Percentiles rank a stretch among this genome's conserved stretches.
Conservation (phyloP, 1,140 invertebrate species). For the Pseudomyrmex dendroicus region DNA sequence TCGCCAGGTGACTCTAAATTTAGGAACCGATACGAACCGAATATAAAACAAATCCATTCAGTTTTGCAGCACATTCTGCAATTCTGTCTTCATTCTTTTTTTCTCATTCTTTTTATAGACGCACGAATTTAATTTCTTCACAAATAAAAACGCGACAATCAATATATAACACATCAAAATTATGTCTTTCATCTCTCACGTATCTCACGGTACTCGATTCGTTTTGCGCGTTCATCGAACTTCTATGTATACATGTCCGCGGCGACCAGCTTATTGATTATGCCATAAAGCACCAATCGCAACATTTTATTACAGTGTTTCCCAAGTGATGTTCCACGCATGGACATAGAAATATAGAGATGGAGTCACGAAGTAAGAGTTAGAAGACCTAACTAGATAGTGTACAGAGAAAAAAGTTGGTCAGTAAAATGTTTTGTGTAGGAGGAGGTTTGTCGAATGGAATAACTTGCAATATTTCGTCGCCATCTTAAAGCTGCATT, state of each 20-base stretch:
- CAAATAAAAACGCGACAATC: not conserved
- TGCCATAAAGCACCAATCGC: not conserved
- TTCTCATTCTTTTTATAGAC: not conserved
- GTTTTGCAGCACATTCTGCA: not conserved
- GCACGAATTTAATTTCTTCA: not conserved
- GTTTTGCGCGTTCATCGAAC: slow-evolving; percentile 13
- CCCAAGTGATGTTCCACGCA: not conserved
- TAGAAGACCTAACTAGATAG: no score
- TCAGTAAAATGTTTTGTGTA: no score
- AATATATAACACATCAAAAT: not conserved
- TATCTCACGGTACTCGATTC: not conserved
- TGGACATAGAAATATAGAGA: no score
- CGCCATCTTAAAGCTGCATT: no score
- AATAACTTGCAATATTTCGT: no score
- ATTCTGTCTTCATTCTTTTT: not conserved
- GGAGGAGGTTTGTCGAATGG: no score
- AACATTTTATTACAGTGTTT: not conserved
- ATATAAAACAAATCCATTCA: slow-evolving; percentile 25
- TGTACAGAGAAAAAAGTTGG: no score
- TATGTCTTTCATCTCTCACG: not conserved
- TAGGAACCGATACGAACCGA: slow-evolving; percentile 41
- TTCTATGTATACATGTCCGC: not conserved
- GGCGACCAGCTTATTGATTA: not conserved
- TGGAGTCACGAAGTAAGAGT: no score
- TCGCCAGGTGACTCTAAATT: slow-evolving; percentile 49